Conservation (phyloP, 2,113 vertebrate genomes). For the Carlito syrichta region DNA sequence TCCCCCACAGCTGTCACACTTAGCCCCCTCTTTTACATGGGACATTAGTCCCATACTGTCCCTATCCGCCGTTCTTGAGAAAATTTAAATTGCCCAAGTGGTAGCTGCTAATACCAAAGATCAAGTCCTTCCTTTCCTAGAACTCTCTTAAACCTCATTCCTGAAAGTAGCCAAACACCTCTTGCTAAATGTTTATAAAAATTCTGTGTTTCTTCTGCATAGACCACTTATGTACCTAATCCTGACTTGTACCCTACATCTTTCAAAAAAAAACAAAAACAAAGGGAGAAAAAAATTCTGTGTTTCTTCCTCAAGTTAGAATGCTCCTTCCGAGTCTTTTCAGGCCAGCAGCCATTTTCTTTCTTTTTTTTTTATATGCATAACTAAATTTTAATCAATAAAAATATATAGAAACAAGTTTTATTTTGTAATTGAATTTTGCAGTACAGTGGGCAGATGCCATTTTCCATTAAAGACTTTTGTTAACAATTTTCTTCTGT, state of each 20-base stretch:
- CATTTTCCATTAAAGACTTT: background rate
- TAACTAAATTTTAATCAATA: background rate
- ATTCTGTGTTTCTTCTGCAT: background rate
- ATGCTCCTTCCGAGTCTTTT: background rate
- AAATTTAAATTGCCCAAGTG: background rate
- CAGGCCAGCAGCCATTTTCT: too few relatives aligned
- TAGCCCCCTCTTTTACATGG: background rate
- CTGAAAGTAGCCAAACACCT: background rate
- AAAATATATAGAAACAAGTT: background rate
- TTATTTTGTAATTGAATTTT: conserved; percentile 25
- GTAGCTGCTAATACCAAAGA: background rate
- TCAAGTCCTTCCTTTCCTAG: background rate
- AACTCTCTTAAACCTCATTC: background rate
- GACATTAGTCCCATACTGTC: background rate
- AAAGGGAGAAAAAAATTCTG: background rate
- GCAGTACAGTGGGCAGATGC: background rate
- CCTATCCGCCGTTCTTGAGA: background rate
- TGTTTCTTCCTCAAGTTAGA: background rate
- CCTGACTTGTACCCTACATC: too few relatives aligned
- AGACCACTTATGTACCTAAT: too few relatives aligned
- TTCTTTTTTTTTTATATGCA: background rate
- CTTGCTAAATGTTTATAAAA: background rate
- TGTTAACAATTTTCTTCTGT: background rate
- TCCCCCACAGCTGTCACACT: background rate
- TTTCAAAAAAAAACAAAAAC: too few relatives aligned